A percentile compares a stretch with the other conserved stretches of the same genome.
These are phyloP conservation scores for Mythimna loreyi DNA, from an alignment of 2,888 invertebrate genomes.

Conservation along the genomic window DNA sequence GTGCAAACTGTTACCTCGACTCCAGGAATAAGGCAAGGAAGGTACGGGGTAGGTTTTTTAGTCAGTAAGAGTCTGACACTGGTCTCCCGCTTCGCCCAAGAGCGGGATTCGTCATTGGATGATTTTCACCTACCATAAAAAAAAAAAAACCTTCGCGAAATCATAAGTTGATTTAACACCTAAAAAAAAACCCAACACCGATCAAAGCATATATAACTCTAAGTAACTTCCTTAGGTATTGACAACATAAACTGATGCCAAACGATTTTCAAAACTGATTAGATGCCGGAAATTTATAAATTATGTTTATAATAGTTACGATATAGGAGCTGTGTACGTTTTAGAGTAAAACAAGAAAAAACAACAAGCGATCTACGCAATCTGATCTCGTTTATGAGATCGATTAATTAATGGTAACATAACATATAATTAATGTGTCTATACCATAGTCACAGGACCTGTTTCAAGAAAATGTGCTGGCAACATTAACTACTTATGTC, in stretches of 20 bases:
- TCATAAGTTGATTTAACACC: too few species aligned
- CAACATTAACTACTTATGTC: conserved; percentile 14
- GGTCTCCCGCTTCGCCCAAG: too few species aligned
- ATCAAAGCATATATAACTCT: not conserved
- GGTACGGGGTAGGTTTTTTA: too few species aligned
- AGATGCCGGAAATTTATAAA: not conserved
- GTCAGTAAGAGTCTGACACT: too few species aligned
- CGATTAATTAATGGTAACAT: conserved; percentile 56
- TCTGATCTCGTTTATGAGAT: conserved; percentile 43
- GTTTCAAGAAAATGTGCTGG: conserved; percentile 44
- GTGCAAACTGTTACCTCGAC: too few species aligned
- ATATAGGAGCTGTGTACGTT: conserved; percentile 1
- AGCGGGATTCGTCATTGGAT: too few species aligned
- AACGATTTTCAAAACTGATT: not conserved
- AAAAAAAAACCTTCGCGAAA: too few species aligned
- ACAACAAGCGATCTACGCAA: conserved; percentile 33
- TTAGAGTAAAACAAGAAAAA: conserved; percentile 31
- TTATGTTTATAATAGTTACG: not conserved
- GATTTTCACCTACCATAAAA: too few species aligned
- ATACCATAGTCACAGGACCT: conserved; percentile 34
- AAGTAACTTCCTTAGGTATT: not conserved
- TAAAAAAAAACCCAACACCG: not conserved
- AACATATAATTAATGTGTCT: conserved; percentile 57
- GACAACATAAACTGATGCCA: not conserved
- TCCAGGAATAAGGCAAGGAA: too few species aligned